Base-by-base conservation (phyloP, 1,140 invertebrate genomes). In the Bombyx mandarina region DNA sequence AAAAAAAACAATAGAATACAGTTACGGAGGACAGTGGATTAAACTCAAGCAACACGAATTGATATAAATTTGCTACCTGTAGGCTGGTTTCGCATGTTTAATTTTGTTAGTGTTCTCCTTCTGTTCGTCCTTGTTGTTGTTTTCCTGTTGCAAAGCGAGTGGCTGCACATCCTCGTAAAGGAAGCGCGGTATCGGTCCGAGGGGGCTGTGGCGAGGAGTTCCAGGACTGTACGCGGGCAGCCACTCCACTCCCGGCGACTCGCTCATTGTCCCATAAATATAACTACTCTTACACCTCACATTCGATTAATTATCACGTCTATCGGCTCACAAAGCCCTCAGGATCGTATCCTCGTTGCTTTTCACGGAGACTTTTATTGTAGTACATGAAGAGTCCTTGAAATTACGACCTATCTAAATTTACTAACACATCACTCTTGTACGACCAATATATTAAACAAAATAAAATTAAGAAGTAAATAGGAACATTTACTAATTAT, bases 191-290 rank as follows among this genome's bases (percentile, higher is more conserved):
- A 86, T 85, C 3, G 83, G 83, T 7, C 83, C 83, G 56, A 85
- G 69, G n/a, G 83, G 83, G 60, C 79, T 86, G 67, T 86, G 83
- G 62, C 83, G 77, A 67, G 82, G 81, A 54, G 83, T 81, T 35
- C 83, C 81, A 60, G 83, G 81, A 63, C 83, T 86, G 70, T 82
- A 86, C 57, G 83, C 83, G 69, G 83, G 82, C 69, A 86, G 77
- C 83, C 83, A 86, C 77, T 86, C 83, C 66, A 86, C 83, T 67
- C 81, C 83, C 59, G 81, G 80, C 61, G 83, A 85, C 65, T 86
- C 83, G 58, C 79, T 85, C 83, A 86, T 86, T 82, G 78, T 86
- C 66, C 72, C 75, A 76, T 75, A 76, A 75, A 81, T 60, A 54
- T 63, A 43, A 9, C 46, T 43, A 12, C 12, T 26, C 47, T 22